A percentile compares a stretch with the other conserved stretches of the same genome.
These are phyloP conservation scores for Artemisiospiza belli DNA, from an alignment of 2,113 vertebrate genomes.

Conservation along the genomic window DNA sequence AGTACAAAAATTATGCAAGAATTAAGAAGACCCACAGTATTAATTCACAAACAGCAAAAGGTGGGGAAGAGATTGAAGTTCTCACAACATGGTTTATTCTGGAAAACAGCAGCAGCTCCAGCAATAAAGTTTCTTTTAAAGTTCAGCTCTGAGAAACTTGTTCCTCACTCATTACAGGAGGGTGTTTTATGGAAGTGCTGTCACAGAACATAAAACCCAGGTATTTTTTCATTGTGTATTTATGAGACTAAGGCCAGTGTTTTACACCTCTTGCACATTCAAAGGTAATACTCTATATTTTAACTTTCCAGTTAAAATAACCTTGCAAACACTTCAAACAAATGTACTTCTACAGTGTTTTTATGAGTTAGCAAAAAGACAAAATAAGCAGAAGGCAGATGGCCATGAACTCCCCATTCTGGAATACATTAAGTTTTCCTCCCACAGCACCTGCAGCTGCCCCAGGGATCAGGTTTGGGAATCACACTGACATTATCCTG, in stretches of 20 bases:
- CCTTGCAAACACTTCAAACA: background rate
- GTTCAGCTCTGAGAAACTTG: background rate
- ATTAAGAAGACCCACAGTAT: background rate
- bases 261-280: background rate
- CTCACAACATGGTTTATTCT: background rate
- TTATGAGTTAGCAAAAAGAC: background rate
- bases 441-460: background rate
- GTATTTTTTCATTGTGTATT: background rate
- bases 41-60: background rate
- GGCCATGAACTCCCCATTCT: background rate
- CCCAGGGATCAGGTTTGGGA: background rate
- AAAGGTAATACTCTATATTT: background rate
- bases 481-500: background rate
- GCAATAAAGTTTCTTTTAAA: background rate
- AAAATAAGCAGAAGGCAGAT: background rate
- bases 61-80: background rate
- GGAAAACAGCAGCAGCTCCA: background rate
- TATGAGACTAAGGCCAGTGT: background rate
- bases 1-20: background rate
- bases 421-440: background rate
- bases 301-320: background rate
- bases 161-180: background rate
- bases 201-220: background rate
- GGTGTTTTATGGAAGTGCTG: background rate
- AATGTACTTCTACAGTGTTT: background rate